phyloP scores from a whole-genome alignment of 2,888 invertebrate species.

The Anaspis maculata region DNA sequence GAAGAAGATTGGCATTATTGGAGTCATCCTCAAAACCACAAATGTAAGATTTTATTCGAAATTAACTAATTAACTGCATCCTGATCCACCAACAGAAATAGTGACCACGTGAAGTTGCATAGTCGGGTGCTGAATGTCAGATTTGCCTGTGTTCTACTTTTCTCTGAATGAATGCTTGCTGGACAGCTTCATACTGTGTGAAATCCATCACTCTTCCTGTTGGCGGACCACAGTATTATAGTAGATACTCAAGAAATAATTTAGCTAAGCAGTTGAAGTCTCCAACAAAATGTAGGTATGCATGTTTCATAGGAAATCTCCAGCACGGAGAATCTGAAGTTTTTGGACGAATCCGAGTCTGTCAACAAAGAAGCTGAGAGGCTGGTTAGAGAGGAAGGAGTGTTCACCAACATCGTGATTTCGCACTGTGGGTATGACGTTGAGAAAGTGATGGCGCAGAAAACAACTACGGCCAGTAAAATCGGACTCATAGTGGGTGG shows the following conservation, averaged over 20 bases:
- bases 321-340: slow-evolving; percentile 55
- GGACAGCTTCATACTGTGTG: too few relatives aligned
- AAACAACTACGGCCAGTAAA: slow-evolving; percentile 48
- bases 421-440: slow-evolving; percentile 72
- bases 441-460: slow-evolving; percentile 57
- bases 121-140: not conserved
- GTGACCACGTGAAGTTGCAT: not conserved
- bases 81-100: not conserved
- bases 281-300: not conserved
- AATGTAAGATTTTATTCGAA: slow-evolving; percentile 40
- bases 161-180: too few relatives aligned
- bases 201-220: too few relatives aligned
- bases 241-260: too few relatives aligned
- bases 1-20: slow-evolving; percentile 68
- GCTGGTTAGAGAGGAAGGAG: slow-evolving; percentile 50
- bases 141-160: not conserved
- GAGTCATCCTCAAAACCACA: slow-evolving; percentile 62
- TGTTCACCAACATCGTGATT: slow-evolving; percentile 72
- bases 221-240: too few relatives aligned
- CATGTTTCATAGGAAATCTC: slow-evolving; percentile 52
- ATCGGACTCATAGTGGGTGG: slow-evolving; percentile 79
- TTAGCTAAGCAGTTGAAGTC: not conserved
- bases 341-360: slow-evolving; percentile 59
- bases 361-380: slow-evolving; percentile 60
- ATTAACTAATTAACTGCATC: slow-evolving; percentile 4